Base-by-base conservation (phyloP, 2,888 invertebrate species). In the Crocallis elinguaria region DNA sequence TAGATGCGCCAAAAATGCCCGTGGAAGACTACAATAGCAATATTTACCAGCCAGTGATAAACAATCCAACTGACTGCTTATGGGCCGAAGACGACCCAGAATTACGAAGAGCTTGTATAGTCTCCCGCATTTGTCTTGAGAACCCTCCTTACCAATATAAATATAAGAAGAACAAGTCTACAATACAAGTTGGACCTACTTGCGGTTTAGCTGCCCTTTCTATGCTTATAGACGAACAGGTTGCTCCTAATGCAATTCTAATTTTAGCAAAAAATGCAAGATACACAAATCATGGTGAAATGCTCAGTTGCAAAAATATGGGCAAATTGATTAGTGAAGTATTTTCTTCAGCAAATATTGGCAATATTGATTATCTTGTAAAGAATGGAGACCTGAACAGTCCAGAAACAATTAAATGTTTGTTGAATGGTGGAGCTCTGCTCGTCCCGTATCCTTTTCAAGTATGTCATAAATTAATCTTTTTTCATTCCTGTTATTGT, bases 151-250 rank as follows among this genome's bases (percentile, higher is more conserved):
- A 84, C 63, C 75, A 72, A 43, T 93, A 87, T 53, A 83, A 82
- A 49, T 92, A 92, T 54, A 88, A 76, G 53, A 74, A 79, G 50
- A 83, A 84, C 54, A 73, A 84, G 19, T 79, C 88, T 3, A 81
- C 87, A 48, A 58, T 78, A 33, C 94, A 94, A 82, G 79, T 92
- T 17, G 94, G 95, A 0, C 95, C 95, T 2, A 97, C 97, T 67
- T 98, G 98, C 88, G 98, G 98, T 6, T 81, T 98, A 50, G 96
- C 96, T n/a, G 97, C 97, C 1, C 81, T 98, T 21, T 95, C 95
- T 29, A 97, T 98, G 96, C 92, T 95, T 38, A 87, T 95, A 0
- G 92, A 93, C 57, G 93, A 92, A 38, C 86, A 87, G 49, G 89
- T 93, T 3, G 80, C 93, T n/a, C 86, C 92, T 6, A 90, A 84